Evolutionary conservation across 2,113 vertebrate genomes (phyloP).

Genomic region (Proterorhinus semilunaris): DNA sequence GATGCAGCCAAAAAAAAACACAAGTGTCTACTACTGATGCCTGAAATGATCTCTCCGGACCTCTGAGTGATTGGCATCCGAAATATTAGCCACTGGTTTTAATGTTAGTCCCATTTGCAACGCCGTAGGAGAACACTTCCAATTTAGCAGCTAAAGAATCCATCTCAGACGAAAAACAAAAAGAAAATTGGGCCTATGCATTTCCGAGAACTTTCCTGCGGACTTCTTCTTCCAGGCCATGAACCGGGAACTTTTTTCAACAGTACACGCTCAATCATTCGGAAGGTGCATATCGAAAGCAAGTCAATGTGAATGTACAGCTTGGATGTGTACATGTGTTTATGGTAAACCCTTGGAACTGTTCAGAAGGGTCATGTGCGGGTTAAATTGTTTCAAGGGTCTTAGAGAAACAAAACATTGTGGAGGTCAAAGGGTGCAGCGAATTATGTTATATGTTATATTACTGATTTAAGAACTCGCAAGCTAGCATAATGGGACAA

Average conservation of each 20-base stretch:
- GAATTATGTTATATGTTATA: too few relatives aligned
- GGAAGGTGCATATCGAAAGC: constrained; percentile 35
- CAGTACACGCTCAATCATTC: constrained; percentile 53
- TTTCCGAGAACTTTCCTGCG: constrained; percentile 47
- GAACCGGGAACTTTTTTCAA: constrained; percentile 20
- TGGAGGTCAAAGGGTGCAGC: neutral
- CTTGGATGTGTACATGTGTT: constrained; percentile 45
- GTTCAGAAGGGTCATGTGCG: constrained; percentile 10
- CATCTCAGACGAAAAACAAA: constrained; percentile 1
- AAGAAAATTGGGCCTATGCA: constrained; percentile 47
- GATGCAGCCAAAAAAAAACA: constrained; percentile 44
- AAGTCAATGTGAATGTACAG: constrained; percentile 71
- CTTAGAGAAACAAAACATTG: neutral
- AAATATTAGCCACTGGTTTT: constrained; percentile 27
- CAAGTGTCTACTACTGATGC: constrained; percentile 41
- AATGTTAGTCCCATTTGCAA: constrained; percentile 26
- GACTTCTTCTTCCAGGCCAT: constrained; percentile 48
- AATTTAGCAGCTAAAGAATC: constrained; percentile 29
- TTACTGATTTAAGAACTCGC: neutral
- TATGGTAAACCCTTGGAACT: constrained; percentile 37
- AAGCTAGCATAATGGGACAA: neutral
- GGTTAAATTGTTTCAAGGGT: neutral
- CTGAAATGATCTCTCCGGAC: constrained; percentile 70
- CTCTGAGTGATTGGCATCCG: constrained; percentile 64
- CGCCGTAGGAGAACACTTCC: constrained; percentile 41